Percentiles rank a stretch among this genome's conserved stretches.
Evolutionary conservation across 2,113 vertebrate genomes (phyloP).

Genomic region (Sporophila hypoxantha): DNA sequence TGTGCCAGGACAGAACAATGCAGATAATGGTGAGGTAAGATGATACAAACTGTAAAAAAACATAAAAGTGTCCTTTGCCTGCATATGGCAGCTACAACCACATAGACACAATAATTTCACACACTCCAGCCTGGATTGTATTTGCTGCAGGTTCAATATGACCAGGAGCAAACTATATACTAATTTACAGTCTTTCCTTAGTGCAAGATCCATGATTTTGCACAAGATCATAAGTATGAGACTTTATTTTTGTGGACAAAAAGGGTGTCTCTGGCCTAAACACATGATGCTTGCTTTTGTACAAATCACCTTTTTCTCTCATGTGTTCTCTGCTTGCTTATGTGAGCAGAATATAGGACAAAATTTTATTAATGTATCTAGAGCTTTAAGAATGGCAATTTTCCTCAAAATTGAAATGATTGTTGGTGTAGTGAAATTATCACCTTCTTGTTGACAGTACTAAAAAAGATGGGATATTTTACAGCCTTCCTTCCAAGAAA

Average conservation of each 20-base stretch:
- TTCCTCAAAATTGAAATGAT: not conserved
- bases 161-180: not conserved
- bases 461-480: not conserved
- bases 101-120: not conserved
- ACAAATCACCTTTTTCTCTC: not conserved
- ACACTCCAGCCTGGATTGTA: not conserved
- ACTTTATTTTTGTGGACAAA: not conserved
- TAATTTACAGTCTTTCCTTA: not conserved
- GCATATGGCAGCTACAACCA: not conserved
- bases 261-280: not conserved
- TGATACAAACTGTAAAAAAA: not conserved
- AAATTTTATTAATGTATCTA: not conserved
- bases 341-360: not conserved
- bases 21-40: not conserved
- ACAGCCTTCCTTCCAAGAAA: not conserved
- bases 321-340: not conserved
- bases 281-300: not conserved
- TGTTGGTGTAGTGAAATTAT: not conserved
- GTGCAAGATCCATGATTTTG: not conserved
- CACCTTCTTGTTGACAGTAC: not conserved
- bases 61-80: not conserved
- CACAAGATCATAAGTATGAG: not conserved
- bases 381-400: not conserved
- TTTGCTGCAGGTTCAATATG: not conserved
- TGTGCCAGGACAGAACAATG: not conserved